Conservation (phyloP, 1,140 invertebrate genomes). For the Drosophila sp. region DNA sequence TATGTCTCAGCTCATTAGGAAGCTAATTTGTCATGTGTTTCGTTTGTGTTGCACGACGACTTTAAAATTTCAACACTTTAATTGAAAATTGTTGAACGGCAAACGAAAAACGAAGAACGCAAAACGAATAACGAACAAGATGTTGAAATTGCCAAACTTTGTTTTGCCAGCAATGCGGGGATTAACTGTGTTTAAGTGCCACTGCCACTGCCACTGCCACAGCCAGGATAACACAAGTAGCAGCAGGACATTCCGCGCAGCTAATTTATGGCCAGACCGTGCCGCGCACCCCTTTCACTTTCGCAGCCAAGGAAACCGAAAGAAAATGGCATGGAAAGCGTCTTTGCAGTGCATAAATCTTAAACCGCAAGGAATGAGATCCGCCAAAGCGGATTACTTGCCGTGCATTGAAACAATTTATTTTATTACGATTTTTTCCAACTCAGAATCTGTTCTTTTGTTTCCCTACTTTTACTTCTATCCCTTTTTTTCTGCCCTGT, state of each 20-base stretch:
- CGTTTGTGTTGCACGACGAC: constrained; percentile 31
- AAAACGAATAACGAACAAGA: constrained; percentile 27
- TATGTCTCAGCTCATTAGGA: constrained; percentile 80
- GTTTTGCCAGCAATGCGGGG: constrained; percentile 58
- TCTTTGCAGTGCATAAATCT: constrained; percentile 80
- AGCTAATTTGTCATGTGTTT: constrained; percentile 80
- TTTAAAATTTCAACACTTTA: constrained; percentile 81
- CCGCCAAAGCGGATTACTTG: constrained; percentile 72
- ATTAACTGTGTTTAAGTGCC: constrained; percentile 80
- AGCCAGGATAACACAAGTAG: constrained; percentile 16
- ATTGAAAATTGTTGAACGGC: constrained; percentile 58
- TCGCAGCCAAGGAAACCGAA: constrained; percentile 34
- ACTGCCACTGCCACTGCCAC: no score
- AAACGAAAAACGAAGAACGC: neutral
- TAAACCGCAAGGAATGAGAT: constrained; percentile 73
- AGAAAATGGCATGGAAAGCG: constrained; percentile 58
- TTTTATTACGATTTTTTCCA: constrained; percentile 62
- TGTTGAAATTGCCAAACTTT: constrained; percentile 67
- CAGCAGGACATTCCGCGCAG: constrained; percentile 55
- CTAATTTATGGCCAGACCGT: constrained; percentile 69
- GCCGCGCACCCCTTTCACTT: constrained; percentile 70
- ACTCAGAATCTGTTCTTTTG: constrained; percentile 26
- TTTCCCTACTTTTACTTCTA: constrained; percentile 1
- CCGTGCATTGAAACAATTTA: constrained; percentile 81
- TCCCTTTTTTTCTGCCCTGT: constrained; percentile 36